phyloP scores from a whole-genome alignment of 2,888 invertebrate species.

The Eilema sororculum region DNA sequence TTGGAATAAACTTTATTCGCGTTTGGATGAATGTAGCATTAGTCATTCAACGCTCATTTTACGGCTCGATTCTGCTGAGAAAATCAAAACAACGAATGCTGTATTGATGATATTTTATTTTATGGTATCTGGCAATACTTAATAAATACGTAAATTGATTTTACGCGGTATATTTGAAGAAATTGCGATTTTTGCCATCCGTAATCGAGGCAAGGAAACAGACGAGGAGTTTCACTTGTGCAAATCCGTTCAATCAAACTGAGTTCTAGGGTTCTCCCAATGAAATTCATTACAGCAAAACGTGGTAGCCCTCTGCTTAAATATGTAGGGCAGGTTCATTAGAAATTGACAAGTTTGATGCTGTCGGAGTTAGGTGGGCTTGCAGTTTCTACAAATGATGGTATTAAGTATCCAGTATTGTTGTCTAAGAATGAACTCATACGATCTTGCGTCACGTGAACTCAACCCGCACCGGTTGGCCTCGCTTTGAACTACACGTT shows the following conservation, averaged over 20 bases:
- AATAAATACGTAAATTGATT: background rate
- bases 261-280: no score
- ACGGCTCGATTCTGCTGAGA: slow-evolving; percentile 25
- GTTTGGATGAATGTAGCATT: no score
- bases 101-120: background rate
- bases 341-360: background rate
- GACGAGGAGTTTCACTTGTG: no score
- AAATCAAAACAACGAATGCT: background rate
- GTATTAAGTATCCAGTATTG: slow-evolving; percentile 30
- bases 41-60: slow-evolving; percentile 32
- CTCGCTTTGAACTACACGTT: slow-evolving; percentile 60
- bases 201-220: no score
- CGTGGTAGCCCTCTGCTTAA: no score
- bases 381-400: slow-evolving; percentile 21
- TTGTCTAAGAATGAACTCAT: slow-evolving; percentile 73
- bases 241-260: no score
- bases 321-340: no score
- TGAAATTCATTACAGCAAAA: background rate
- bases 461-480: slow-evolving; percentile 57
- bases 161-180: background rate
- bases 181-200: no score
- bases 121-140: background rate
- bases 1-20: no score
- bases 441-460: slow-evolving; percentile 69
- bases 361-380: slow-evolving; percentile 9